phyloP scores from a whole-genome alignment of 2,797 vertebrate species.

The Luscinia luscinia region DNA sequence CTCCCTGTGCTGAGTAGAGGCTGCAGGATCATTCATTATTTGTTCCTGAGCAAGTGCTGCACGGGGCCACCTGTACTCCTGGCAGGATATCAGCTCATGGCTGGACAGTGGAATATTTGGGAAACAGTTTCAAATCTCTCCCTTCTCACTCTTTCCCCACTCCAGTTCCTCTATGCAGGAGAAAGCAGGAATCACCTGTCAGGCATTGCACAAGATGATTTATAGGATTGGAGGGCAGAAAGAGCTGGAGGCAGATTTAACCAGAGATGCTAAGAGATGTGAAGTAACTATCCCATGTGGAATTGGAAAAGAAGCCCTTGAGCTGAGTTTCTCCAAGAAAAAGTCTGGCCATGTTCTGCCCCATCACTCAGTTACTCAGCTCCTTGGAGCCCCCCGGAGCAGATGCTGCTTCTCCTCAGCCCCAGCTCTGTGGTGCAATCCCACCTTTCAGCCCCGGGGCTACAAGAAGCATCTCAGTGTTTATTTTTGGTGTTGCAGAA shows the following conservation, averaged over 20 bases:
- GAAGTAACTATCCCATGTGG: neutral
- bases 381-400: neutral
- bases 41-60: neutral
- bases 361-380: neutral
- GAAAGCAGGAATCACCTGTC: neutral
- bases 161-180: neutral
- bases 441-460: neutral
- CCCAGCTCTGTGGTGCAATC: neutral
- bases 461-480: neutral
- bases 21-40: neutral
- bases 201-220: neutral
- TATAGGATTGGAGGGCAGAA: neutral
- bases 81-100: neutral
- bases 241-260: neutral
- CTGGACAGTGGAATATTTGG: neutral
- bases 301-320: neutral
- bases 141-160: neutral
- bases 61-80: neutral
- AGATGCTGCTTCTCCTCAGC: neutral
- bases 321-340: neutral
- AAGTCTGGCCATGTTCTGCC: neutral
- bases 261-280: neutral
- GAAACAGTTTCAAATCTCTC: neutral
- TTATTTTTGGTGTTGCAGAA: neutral
- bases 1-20: neutral